These are phyloP conservation scores for Cottoperca gobio DNA, from an alignment of 2,797 vertebrate genomes.

Conservation along the genomic window DNA sequence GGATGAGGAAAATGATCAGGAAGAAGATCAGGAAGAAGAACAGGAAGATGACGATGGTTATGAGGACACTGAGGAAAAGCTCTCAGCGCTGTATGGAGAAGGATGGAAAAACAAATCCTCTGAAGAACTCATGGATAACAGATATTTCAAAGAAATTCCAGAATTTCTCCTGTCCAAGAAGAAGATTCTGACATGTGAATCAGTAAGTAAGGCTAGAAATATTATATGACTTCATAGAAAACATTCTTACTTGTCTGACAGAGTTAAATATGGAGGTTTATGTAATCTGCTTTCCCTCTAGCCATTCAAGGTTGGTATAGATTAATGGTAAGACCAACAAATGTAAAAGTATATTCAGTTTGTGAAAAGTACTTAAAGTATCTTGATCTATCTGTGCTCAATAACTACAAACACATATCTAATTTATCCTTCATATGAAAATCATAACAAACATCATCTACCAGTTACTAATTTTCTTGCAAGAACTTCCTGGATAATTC, in stretches of 20 bases:
- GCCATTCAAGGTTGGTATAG: background rate
- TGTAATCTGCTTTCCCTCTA: background rate
- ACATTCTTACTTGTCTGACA: too few species aligned
- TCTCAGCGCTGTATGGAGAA: conserved; percentile 58
- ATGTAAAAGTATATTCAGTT: background rate
- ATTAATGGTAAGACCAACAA: background rate
- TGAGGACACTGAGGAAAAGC: conserved; percentile 22
- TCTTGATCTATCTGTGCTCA: too few species aligned
- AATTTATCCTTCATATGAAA: too few species aligned
- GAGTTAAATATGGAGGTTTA: background rate
- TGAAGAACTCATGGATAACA: conserved; percentile 26
- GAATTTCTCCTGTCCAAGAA: background rate
- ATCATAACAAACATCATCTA: too few species aligned
- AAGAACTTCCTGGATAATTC: too few species aligned
- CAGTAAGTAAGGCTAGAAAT: conserved; percentile 35
- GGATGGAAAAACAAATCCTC: conserved; percentile 10
- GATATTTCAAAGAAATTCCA: conserved; percentile 42
- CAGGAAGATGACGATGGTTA: background rate
- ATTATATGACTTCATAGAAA: background rate
- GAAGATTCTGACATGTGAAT: conserved; percentile 38
- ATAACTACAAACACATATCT: too few species aligned
- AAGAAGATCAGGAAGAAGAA: too few species aligned
- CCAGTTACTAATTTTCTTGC: too few species aligned
- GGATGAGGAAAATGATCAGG: background rate
- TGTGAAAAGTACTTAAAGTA: too few species aligned